Conservation (phyloP, 2,113 vertebrate species). For the Carassius auratus region DNA sequence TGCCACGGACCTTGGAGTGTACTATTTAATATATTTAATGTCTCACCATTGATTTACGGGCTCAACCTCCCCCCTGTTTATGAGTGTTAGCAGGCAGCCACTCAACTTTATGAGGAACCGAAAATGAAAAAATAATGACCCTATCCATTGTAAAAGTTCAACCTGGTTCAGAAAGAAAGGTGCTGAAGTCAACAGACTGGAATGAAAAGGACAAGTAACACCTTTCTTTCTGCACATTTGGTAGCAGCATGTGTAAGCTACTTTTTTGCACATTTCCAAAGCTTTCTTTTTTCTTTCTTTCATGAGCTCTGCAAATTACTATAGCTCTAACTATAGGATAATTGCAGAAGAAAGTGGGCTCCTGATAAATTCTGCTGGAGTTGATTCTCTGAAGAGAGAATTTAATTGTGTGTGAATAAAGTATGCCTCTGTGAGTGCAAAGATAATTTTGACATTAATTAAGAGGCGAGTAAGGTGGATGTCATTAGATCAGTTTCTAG, state of each 20-base stretch:
- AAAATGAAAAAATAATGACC: constrained; percentile 44
- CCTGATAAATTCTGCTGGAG: neutral
- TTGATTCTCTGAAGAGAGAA: neutral
- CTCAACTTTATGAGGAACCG: constrained; percentile 28
- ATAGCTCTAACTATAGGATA: neutral
- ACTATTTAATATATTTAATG: constrained; percentile 41
- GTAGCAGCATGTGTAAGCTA: neutral
- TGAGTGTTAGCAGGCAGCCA: constrained; percentile 13
- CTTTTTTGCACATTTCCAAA: neutral
- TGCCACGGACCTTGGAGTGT: constrained; percentile 31
- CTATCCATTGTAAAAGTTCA: constrained; percentile 38
- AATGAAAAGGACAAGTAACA: constrained; percentile 1
- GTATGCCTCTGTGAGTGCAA: neutral
- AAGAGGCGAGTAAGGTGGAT: constrained; percentile 1
- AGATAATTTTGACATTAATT: constrained; percentile 30
- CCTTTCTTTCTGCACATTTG: neutral
- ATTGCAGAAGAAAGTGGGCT: neutral
- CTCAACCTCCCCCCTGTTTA: constrained; percentile 17
- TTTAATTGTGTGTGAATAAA: constrained; percentile 5
- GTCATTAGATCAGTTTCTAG: neutral
- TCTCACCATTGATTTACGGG: constrained; percentile 26
- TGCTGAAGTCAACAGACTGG: constrained; percentile 3
- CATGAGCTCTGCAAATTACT: neutral
- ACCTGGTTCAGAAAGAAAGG: constrained; percentile 7
- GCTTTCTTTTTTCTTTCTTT: neutral